Percentiles rank a stretch among this genome's conserved stretches.
Evolutionary conservation across 2,113 vertebrate genomes (phyloP).

Genomic region (Cochlearius cochlearius): DNA sequence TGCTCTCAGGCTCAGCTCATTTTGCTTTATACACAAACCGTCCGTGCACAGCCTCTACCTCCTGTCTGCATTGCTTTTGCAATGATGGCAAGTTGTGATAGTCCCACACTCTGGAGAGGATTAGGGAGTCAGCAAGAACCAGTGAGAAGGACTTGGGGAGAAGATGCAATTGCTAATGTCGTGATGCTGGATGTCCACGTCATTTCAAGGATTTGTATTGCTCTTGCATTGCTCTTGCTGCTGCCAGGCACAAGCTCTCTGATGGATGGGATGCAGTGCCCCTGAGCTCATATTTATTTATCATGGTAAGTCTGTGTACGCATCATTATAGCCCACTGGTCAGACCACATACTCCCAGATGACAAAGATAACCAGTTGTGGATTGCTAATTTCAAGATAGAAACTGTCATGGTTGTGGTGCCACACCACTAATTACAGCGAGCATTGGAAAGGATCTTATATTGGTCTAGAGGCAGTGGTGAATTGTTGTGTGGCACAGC

Average conservation of each 20-base stretch:
- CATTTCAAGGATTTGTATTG: not conserved
- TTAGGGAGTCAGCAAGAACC: not conserved
- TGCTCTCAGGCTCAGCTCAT: not conserved
- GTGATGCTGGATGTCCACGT: not conserved
- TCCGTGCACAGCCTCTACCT: not conserved
- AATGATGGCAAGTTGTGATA: not conserved
- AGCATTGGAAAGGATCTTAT: not conserved
- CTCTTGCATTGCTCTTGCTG: not conserved
- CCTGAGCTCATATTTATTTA: not conserved
- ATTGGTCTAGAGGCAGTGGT: not conserved
- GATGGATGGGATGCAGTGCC: not conserved
- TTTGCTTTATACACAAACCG: not conserved
- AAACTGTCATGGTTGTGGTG: not conserved
- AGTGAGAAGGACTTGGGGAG: not conserved
- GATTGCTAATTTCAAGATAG: not conserved
- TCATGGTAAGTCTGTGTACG: not conserved
- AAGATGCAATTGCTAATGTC: not conserved
- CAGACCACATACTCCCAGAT: not conserved
- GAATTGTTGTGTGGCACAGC: not conserved
- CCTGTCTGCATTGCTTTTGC: not conserved
- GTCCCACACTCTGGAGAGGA: not conserved
- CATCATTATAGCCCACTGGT: not conserved
- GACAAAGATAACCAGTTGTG: not conserved
- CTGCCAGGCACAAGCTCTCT: not conserved
- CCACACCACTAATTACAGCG: not conserved